Evolutionary conservation across 2,797 vertebrate genomes (phyloP).

Genomic region (Dryobates pubescens): DNA sequence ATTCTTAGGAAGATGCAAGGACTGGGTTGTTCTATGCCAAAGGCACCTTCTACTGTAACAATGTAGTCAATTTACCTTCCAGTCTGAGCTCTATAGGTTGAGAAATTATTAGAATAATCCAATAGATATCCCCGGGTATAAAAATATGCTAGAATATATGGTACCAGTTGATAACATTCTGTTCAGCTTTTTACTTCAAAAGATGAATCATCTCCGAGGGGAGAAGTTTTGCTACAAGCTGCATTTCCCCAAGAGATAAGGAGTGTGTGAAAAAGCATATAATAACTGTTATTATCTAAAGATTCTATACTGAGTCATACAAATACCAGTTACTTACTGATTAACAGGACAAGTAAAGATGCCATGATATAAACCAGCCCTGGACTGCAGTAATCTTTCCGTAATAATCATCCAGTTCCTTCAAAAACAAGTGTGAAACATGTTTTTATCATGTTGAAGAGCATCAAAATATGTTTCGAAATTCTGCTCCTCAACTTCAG

Average conservation of each 20-base stretch:
- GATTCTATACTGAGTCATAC: background rate
- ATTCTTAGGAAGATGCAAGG: slow-evolving; percentile 1
- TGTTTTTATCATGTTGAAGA: background rate
- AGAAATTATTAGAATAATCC: slow-evolving; percentile 5
- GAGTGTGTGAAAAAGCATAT: background rate
- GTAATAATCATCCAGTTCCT: background rate
- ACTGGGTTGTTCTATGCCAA: background rate
- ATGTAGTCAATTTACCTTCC: slow-evolving; percentile 2
- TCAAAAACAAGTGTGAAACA: background rate
- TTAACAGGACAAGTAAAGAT: background rate
- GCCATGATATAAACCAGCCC: background rate
- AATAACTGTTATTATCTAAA: background rate
- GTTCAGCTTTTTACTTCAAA: slow-evolving; percentile 8
- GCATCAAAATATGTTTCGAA: background rate
- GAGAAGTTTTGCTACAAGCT: background rate
- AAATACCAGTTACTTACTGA: background rate
- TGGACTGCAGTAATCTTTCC: background rate
- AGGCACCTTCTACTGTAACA: background rate
- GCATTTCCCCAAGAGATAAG: background rate
- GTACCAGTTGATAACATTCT: background rate
- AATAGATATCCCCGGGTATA: background rate
- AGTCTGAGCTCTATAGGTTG: background rate
- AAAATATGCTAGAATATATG: slow-evolving; percentile 1
- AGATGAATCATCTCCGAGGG: background rate
- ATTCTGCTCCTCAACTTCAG: background rate